Base-by-base conservation (phyloP, 92 coral and sea anemone species). In the Montipora capitata region DNA sequence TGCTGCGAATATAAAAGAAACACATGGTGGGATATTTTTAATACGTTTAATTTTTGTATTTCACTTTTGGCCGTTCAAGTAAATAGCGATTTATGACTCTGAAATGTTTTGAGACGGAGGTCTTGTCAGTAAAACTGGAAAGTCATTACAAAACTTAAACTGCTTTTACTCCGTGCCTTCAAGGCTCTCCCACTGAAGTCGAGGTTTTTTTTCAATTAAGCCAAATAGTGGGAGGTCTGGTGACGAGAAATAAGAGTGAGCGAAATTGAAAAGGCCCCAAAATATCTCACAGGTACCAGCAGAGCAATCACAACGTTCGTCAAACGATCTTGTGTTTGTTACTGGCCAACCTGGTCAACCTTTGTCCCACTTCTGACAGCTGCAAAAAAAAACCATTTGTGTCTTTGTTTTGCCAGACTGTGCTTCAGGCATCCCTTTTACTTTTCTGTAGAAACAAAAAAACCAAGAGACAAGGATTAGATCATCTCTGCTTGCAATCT, bases 231-330 rank as follows among this genome's bases (percentile, higher is more conserved):
- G 62, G 51, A 45, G 13, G 10, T 48, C 85, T 80, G 76, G 85
- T 48, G 14, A 35, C 85, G 39, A 80, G 65, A 65, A 62, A 15
- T 40, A 27, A 52, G 16, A 9, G 76, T 35, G 14, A 68, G 77
- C 39, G 77, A 68, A 68, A 81, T 27, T 27, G 51, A 65, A 80
- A 27, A 45, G 85, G 38, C 77, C 52, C 56, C 48, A 38, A 81
- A 51, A n/a, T 41, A n/a, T 14, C n/a, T 5, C 8, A 45, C 87
- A n/a, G 87, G 87, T 83, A 83, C 87, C 87, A 48, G 87, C 39
- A 42, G 4, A 39, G 45, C 61, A 83, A 83, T 72, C 87, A 72
- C 79, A 12, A 3, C 14, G 58, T 57, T 71, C 77, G 68, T 52
- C 58, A 72, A 64, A 83, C 72, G 45, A 41, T 83, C 72, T 83